A percentile compares a stretch with the other conserved stretches of the same genome.
These are phyloP conservation scores for Lordiphosa fenestrarum DNA, from an alignment of 2,888 invertebrate species.

Conservation along the genomic window DNA sequence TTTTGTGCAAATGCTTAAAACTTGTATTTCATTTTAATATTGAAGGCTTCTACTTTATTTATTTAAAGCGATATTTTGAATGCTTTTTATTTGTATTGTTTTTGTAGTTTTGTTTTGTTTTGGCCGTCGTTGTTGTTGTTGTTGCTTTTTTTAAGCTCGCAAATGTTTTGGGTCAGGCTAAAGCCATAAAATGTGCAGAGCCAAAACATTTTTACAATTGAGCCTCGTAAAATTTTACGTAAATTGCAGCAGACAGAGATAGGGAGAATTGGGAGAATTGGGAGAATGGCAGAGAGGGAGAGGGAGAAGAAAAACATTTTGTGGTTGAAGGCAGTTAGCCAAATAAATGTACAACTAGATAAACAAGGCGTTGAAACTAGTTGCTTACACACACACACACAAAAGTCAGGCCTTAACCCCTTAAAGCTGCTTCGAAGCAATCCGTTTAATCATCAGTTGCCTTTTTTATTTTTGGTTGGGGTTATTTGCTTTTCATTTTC, in stretches of 20 bases:
- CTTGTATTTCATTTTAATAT: slow-evolving; percentile 16
- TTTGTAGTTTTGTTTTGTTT: slow-evolving; percentile 1
- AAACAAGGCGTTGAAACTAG: slow-evolving; percentile 63
- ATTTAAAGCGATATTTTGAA: slow-evolving; percentile 36
- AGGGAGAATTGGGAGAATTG: slow-evolving; percentile 10
- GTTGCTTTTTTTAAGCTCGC: slow-evolving; percentile 22
- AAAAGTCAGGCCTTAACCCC: slow-evolving; percentile 4
- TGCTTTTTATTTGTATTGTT: slow-evolving; percentile 24
- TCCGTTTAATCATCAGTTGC: slow-evolving; percentile 46
- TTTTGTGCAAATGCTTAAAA: slow-evolving; percentile 42
- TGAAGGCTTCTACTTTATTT: slow-evolving; percentile 39
- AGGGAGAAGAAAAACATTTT: slow-evolving; percentile 37
- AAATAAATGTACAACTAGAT: slow-evolving; percentile 70
- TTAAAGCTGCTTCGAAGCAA: slow-evolving; percentile 9
- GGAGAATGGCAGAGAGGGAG: background rate
- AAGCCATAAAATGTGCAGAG: slow-evolving; percentile 49
- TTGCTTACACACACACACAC: slow-evolving; percentile 22
- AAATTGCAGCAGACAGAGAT: slow-evolving; percentile 45
- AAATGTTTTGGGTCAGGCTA: slow-evolving; percentile 39
- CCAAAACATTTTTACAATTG: slow-evolving; percentile 50
- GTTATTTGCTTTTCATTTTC: slow-evolving; percentile 61
- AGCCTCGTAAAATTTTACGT: slow-evolving; percentile 60
- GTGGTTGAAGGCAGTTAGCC: slow-evolving; percentile 70
- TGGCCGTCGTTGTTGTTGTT: background rate
- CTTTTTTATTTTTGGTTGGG: background rate